Evolutionary conservation across 2,888 invertebrate genomes (phyloP).

Genomic region (Pandemis cinnamomeana): DNA sequence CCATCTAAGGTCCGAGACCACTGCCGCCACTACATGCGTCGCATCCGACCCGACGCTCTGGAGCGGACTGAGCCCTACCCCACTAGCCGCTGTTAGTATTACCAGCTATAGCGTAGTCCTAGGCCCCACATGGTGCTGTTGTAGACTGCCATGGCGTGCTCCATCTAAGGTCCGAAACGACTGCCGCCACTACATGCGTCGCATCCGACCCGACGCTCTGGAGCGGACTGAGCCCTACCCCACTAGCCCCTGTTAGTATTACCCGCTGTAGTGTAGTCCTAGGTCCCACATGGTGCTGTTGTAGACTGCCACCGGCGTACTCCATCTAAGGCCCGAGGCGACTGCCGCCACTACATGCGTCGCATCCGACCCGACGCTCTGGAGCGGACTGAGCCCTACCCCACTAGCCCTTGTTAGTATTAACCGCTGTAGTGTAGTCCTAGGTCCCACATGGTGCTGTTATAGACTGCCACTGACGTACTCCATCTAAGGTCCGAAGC

Average conservation of each 20-base stretch:
- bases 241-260: conserved; percentile 51
- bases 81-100: no score
- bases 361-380: conserved; percentile 55
- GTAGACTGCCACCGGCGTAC: no score
- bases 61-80: no score
- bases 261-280: not conserved
- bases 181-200: conserved; percentile 56
- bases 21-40: no score
- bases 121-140: conserved; percentile 47
- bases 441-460: conserved; percentile 47
- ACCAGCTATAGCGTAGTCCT: no score
- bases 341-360: conserved; percentile 56
- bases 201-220: conserved; percentile 55
- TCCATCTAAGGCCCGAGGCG: conserved; percentile 3
- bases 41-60: no score
- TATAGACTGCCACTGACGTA: conserved; percentile 54
- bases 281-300: not conserved
- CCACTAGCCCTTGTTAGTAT: conserved; percentile 51
- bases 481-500: conserved; percentile 42
- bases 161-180: conserved; percentile 43
- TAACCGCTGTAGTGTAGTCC: not conserved
- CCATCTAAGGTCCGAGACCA: no score
- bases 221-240: conserved; percentile 50
- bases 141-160: conserved; percentile 55
- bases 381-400: conserved; percentile 49